Conservation (phyloP, 2,113 vertebrate species). For the Gymnogyps californianus region DNA sequence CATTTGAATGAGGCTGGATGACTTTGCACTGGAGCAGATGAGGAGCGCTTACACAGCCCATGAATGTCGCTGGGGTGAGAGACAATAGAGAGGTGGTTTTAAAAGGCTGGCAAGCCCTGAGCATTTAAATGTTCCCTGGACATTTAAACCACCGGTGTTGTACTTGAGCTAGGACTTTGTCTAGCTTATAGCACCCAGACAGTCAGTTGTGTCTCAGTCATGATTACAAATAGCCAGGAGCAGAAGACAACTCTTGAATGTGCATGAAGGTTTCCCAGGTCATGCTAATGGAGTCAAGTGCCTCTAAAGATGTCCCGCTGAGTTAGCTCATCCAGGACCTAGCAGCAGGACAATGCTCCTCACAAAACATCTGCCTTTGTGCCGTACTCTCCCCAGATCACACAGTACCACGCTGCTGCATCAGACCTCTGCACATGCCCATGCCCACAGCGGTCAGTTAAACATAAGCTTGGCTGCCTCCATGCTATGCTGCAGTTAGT, state of each 20-base stretch:
- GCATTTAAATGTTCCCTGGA: neutral
- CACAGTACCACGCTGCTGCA: neutral
- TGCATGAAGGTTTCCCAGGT: neutral
- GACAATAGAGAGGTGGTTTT: neutral
- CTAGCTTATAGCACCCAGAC: neutral
- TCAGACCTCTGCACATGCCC: neutral
- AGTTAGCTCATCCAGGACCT: neutral
- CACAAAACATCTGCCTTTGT: neutral
- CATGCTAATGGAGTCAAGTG: neutral
- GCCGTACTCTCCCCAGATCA: neutral
- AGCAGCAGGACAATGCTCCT: neutral
- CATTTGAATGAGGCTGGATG: neutral
- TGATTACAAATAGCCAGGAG: neutral
- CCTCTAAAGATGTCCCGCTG: neutral
- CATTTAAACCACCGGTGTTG: neutral
- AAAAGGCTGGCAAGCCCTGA: neutral
- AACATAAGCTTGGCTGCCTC: neutral
- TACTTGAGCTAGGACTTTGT: neutral
- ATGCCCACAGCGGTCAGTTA: neutral
- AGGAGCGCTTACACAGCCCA: fast-evolving
- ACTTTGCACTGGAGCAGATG: neutral
- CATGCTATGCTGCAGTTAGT: neutral
- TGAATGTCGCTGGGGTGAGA: neutral
- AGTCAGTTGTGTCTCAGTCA: neutral
- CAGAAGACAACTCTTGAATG: neutral